Base-by-base conservation (phyloP, 1,140 invertebrate species). In the Lucilia sericata region DNA sequence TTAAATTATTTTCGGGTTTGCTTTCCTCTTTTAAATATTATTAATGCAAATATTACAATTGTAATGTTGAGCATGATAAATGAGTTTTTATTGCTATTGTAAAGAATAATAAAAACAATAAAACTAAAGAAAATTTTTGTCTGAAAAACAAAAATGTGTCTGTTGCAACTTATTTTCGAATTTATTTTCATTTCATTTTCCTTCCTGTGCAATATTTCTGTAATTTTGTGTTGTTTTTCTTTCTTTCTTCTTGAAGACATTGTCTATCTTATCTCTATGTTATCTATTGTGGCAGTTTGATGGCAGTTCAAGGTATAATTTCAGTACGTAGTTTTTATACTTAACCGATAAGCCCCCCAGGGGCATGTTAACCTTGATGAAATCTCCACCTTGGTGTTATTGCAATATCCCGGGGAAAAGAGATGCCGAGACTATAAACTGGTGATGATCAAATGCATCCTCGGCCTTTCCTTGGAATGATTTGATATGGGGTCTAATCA, bases 31-130 rank as follows among this genome's bases (percentile, higher is more conserved):
- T 30, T 21, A 7, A 21, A 21, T 19, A 70, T 21, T 70, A 25
- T 70, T 70, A 21, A 70, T 70, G 65, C 65, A 70, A 70, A 70
- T 70, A 70, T 70, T 70, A 70, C 65, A 70, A 25, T 70, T 70
- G 65, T 70, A 70, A 70, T 70, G 65, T 19, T 70, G 65, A 70
- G n/a, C 65, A 70, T 70, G 65, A 70, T 70, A 70, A 70, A 70
- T 70, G 65, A 70, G n/a, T 70, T 70, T 25, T 70, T 21, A 21
- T 70, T 19, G n/a, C n/a, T 25, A 21, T 21, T 70, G 4, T 2
- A 25, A 25, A 70, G 25, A 17, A 21, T 70, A 5, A 60, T 60
- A 60, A 14, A n/a, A 60, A 60, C 0, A n/a, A n/a, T 12, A 60
- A n/a, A n/a, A 5, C 13, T 1, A 60, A 60, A n/a, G 51, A n/a